These are phyloP conservation scores for Anguilla megastoma DNA, from an alignment of 2,797 vertebrate genomes.

Conservation along the genomic window DNA sequence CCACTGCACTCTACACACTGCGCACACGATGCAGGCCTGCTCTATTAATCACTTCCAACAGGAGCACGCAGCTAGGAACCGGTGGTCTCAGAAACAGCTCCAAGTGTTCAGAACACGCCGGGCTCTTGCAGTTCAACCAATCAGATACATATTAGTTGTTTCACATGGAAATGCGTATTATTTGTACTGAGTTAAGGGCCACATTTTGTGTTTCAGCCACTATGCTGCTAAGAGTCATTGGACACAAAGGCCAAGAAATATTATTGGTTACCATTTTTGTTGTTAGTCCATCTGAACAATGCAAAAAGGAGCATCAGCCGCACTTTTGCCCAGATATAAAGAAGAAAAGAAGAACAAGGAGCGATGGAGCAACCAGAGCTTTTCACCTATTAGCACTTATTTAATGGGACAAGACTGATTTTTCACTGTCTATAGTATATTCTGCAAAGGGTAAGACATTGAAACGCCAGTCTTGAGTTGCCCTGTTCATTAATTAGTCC, in stretches of 20 bases:
- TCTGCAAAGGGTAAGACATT: not conserved
- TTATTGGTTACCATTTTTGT: not conserved
- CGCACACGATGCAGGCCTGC: slow-evolving; percentile 43
- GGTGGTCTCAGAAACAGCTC: slow-evolving; percentile 51
- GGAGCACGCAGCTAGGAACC: slow-evolving; percentile 41
- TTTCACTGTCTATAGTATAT: not conserved
- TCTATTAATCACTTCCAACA: slow-evolving; percentile 41
- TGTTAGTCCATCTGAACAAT: not conserved
- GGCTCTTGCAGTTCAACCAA: not conserved
- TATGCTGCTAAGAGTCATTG: not conserved
- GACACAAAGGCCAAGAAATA: not conserved
- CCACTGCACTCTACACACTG: not conserved
- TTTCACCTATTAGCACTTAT: not conserved
- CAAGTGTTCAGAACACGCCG: slow-evolving; percentile 31
- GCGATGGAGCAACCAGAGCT: not conserved
- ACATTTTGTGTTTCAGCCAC: not conserved
- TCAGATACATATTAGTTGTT: not conserved
- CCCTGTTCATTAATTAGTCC: not conserved
- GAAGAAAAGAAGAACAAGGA: not conserved
- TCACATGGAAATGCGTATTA: not conserved
- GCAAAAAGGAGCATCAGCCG: not conserved
- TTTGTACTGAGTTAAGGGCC: not conserved
- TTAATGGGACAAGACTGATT: not conserved
- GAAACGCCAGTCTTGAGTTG: not conserved
- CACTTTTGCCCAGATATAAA: not conserved